phyloP scores from a whole-genome alignment of 2,797 vertebrate species.

The Phyllotis vaccarum region DNA sequence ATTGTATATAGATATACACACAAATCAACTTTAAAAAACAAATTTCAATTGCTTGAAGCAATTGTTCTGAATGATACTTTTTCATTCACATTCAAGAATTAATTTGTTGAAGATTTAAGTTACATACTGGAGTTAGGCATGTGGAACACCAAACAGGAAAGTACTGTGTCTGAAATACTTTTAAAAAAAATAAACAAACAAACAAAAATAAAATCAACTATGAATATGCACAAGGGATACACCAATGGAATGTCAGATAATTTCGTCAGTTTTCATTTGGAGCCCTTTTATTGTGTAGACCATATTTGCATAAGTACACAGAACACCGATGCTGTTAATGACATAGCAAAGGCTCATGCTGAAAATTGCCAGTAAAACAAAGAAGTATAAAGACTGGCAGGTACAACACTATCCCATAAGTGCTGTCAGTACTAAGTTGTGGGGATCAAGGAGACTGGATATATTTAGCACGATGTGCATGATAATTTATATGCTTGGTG shows the following conservation, averaged over 20 bases:
- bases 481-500: slow-evolving; percentile 99
- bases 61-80: slow-evolving; percentile 92
- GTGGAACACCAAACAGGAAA: slow-evolving; percentile 91
- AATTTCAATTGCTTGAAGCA: slow-evolving; percentile 93
- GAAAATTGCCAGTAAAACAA: slow-evolving; percentile 92
- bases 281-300: slow-evolving; percentile 98
- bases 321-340: slow-evolving; percentile 97
- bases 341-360: slow-evolving; percentile 92
- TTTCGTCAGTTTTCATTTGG: slow-evolving; percentile 96
- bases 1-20: slow-evolving; percentile 91
- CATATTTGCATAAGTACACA: slow-evolving; percentile 98
- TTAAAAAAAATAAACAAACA: not conserved
- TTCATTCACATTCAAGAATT: slow-evolving; percentile 91
- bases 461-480: slow-evolving; percentile 99
- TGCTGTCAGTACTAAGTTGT: slow-evolving; percentile 96
- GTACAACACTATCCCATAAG: slow-evolving; percentile 96
- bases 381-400: slow-evolving; percentile 93
- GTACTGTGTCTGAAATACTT: slow-evolving; percentile 89
- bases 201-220: slow-evolving; percentile 82
- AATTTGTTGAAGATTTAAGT: slow-evolving; percentile 94
- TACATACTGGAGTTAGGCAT: slow-evolving; percentile 93
- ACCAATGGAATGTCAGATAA: slow-evolving; percentile 95
- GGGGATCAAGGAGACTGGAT: slow-evolving; percentile 96
- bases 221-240: slow-evolving; percentile 99
- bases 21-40: slow-evolving; percentile 88